Evolutionary conservation across 1,140 invertebrate genomes (phyloP), one percentile per base, ranked within the genome.

Genomic region (Dendrolimus punctatus): DNA sequence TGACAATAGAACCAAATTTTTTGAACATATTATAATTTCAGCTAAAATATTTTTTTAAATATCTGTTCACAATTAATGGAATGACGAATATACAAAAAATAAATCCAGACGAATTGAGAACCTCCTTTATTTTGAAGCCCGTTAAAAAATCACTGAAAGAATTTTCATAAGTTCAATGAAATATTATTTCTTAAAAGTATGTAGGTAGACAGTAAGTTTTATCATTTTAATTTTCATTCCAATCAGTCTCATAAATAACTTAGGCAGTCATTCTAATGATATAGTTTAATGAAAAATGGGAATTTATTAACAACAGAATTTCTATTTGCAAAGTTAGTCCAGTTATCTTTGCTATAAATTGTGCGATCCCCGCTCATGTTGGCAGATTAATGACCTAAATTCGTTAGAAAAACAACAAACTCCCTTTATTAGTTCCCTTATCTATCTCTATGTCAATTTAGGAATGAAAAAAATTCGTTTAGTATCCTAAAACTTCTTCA

Each of bases 371-470:
- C 55, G 47, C 57, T 58, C 64, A 62, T 58, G 58, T 65, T 65
- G 64, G 60, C 55, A 67, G 70, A 70, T 72, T 69, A 72, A 72
- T 73, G 64, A 67, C 51, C 53, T 43, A 65, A 71, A 70, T 66
- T 69, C 57, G 57, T 63, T 66, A 55, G 53, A 62, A 62, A 66
- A 64, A 62, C 55, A 66, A 70, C 60, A 53, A 62, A 60, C 53
- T 60, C 60, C 46, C 51, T 52, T 65, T 64, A 55, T 61, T 61
- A 58, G 56, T 62, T 55, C 40, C 54, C 42, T 61, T 60, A 64
- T 64, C 56, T 55, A 49, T 49, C 52, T 50, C 23, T 23, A 23
- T 23, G 23, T 23, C 40, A 40, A 52, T 43, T 41, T 46, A 23
- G 23, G 23, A 23, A 23, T 23, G 23, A 3, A 3, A 23, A 23